Conservation (phyloP, 2,888 invertebrate genomes). For the Caenorhabditis panamensis region DNA sequence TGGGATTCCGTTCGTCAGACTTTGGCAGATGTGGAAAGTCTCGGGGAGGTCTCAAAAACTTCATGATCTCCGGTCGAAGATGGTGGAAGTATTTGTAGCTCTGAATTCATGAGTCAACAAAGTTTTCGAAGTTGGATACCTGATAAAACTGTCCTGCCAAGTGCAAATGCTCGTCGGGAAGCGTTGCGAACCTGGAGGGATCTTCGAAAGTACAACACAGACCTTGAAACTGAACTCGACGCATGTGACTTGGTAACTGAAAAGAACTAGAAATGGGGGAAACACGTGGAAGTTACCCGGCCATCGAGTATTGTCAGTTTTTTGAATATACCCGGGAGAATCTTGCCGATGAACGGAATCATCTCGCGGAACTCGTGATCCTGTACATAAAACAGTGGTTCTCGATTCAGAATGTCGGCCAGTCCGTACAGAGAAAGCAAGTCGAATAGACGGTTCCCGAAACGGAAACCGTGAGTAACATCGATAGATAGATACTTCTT, state of each 20-base stretch:
- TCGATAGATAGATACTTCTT: neutral
- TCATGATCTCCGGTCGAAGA: neutral
- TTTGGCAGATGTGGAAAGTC: conserved; percentile 1
- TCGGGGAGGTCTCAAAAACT: neutral
- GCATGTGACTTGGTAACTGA: neutral
- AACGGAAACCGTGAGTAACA: neutral
- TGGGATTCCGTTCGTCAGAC: neutral
- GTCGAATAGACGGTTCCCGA: neutral
- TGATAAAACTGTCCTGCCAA: conserved; percentile 4
- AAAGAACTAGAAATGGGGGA: neutral
- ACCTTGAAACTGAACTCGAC: neutral
- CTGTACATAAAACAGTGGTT: neutral
- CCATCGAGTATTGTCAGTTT: neutral
- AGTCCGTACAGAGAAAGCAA: neutral
- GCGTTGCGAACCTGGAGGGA: neutral
- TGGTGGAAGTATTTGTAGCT: conserved; percentile 30
- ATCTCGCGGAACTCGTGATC: neutral
- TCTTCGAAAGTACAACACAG: conserved; percentile 21
- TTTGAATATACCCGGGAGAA: neutral
- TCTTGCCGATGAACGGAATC: neutral
- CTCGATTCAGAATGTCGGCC: neutral
- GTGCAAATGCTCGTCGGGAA: neutral
- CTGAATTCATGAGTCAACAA: no score
- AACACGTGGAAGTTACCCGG: neutral
- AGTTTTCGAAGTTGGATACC: no score